Evolutionary conservation across 1,140 invertebrate genomes (phyloP), one percentile per base, ranked within the genome.

Genomic region (Agraylea sexmaculata): DNA sequence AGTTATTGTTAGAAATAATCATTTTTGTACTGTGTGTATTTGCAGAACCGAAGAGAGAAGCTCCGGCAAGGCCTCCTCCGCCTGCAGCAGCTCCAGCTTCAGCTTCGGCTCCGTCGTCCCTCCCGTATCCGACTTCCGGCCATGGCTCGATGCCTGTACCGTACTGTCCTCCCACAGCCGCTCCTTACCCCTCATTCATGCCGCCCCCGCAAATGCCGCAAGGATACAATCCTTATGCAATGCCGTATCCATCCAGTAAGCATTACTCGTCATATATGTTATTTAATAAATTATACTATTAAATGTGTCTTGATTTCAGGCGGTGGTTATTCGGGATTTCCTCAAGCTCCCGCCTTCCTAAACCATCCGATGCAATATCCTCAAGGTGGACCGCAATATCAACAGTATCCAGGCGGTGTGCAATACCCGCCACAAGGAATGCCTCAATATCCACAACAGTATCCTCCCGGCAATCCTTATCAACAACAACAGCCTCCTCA

Each of bases 201-300:
- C 72, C 70, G 28, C 71, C 46, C 1, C 31, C 80, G 16, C 84
- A 85, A 3, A 77, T 90, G 78, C 87, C 86, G 2, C 67, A 75
- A 41, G 70, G 80, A 19, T 91, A 87, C 57, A 89, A 89, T 70
- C 86, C 86, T 20, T 89, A 89, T 59, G 82, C 78, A 42, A 73
- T 84, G 58, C 77, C 77, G 16, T 82, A 82, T 61, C 77, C 80
- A 48, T 59, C 69, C 52, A 74, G 68, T 65, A 51, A 62, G 58
- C 66, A 49, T 52, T 17, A 2, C 25, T 22, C 31, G 30, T n/a
- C n/a, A n/a, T n/a, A n/a, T n/a, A n/a, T n/a, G n/a, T n/a, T n/a
- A n/a, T n/a, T n/a, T n/a, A n/a, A 3, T 21, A 17, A n/a, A 17
- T n/a, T 11, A 31, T 12, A 13, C 29, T 28, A 36, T 27, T 35